Conservation (phyloP, 2,797 vertebrate genomes). For the Acrossocheilus fasciatus region DNA sequence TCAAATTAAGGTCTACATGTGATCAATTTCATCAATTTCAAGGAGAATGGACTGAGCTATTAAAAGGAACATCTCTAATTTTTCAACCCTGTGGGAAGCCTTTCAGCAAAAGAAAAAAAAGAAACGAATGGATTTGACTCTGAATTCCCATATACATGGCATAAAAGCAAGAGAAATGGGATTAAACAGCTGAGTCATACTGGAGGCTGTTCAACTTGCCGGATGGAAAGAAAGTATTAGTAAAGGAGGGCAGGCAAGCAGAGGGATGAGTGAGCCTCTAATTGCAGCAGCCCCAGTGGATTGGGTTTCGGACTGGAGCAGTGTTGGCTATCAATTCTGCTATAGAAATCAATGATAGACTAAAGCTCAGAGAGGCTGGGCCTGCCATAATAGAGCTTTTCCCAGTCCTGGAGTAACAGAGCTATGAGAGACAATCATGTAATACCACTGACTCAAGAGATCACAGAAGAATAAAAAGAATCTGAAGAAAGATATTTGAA, state of each 20-base stretch:
- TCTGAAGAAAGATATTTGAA: slow-evolving; percentile 22
- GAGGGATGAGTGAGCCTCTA: slow-evolving; percentile 55
- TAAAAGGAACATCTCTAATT: background rate
- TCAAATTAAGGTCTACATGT: background rate
- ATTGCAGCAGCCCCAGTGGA: slow-evolving; percentile 64
- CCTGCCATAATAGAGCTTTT: slow-evolving; percentile 51
- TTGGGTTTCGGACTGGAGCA: slow-evolving; percentile 66
- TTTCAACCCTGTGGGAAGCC: background rate
- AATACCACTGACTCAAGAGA: slow-evolving; percentile 17
- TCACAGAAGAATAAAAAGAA: background rate
- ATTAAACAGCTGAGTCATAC: slow-evolving; percentile 59
- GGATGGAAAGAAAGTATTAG: slow-evolving; percentile 63
- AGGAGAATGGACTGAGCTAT: background rate
- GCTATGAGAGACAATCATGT: slow-evolving; percentile 24
- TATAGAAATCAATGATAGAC: slow-evolving; percentile 71
- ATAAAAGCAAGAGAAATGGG: slow-evolving; percentile 57
- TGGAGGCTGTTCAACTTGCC: slow-evolving; percentile 59
- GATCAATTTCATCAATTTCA: background rate
- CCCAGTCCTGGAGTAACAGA: slow-evolving; percentile 32
- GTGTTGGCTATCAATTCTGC: slow-evolving; percentile 68
- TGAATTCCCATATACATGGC: slow-evolving; percentile 24
- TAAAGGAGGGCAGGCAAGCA: slow-evolving; percentile 58
- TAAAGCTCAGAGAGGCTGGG: slow-evolving; percentile 55
- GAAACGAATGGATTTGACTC: background rate
- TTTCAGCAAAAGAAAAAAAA: background rate